phyloP scores from a whole-genome alignment of 2,888 invertebrate species.

The Andrena bucephala region DNA sequence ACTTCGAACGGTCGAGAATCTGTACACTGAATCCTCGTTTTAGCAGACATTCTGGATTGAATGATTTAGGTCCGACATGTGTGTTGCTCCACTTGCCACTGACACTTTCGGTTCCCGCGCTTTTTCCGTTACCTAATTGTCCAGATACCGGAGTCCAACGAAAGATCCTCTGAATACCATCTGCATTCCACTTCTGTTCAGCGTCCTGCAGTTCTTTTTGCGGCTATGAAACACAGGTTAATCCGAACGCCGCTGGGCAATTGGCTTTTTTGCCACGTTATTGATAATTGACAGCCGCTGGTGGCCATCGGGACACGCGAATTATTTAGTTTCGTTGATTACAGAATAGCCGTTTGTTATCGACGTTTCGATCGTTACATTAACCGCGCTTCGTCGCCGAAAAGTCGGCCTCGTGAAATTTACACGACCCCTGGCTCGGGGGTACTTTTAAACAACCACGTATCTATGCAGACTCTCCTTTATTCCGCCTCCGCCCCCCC shows the following conservation, averaged over 20 bases:
- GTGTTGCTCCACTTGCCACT: no score
- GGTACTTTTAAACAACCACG: conserved; percentile 10
- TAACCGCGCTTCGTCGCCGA: conserved; percentile 25
- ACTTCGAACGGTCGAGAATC: no score
- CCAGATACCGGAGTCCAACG: no score
- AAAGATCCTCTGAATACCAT: no score
- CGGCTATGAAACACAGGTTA: background rate
- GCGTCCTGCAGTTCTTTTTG: background rate
- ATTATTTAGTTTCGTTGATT: conserved; percentile 48
- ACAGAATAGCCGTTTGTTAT: conserved; percentile 34
- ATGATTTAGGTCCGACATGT: no score
- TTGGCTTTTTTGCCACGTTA: background rate
- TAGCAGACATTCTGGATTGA: no score
- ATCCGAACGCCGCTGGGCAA: background rate
- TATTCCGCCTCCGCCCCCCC: background rate
- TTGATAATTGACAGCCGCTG: conserved; percentile 16
- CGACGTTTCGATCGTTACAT: conserved; percentile 47
- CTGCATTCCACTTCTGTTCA: no score
- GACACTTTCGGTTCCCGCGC: no score
- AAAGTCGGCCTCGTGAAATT: conserved; percentile 26
- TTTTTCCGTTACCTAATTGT: no score
- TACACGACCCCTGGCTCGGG: background rate
- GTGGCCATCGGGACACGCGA: conserved; percentile 10
- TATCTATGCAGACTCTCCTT: background rate
- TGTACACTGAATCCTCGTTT: no score